Base-by-base conservation (phyloP, 2,113 vertebrate species). In the Thamnophis sirtalis region DNA sequence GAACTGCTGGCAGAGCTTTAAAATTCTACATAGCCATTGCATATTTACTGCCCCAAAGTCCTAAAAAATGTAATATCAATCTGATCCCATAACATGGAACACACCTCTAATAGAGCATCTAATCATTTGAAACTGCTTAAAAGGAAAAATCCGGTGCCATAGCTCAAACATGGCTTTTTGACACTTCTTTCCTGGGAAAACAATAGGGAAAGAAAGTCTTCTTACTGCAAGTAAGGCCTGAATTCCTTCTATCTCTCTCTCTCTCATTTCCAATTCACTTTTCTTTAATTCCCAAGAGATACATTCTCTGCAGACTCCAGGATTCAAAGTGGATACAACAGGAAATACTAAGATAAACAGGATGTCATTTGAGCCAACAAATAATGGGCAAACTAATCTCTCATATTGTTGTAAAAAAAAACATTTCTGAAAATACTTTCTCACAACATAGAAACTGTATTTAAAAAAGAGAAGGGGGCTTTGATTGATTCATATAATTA, bases 401-500 rank as follows among this genome's bases (percentile, higher is more conserved):
- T 85, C 91, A 60, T 85, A 85, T 51, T 92, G 54, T 86, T 92
- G 9, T 28, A 89, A 92, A 88, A 89, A 88, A 89, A 85, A 89
- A 43, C 55, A 87, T 19, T 68, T 92, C 49, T 56, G 87, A 53
- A 88, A 53, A 88, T 89, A 63, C 13, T 60, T 80, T 43, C 54
- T 48, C 54, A 85, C 54, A 85, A 89, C 73, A 15, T n/a, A 92
- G 43, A 84, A 24, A 58, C n/a, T 56, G 68, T 85, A 51, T 21
- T 84, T 48, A 33, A 3, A 50, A n/a, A 60, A 89, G 87, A 92
- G 87, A 89, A 92, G 48, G 55, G 48, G 48, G 73, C 73, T 85
- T 63, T 84, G 49, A 92, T 92, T 84, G 89, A 9, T 48, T 38
- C 26, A 60, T 54, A 8, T 84, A 38, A 21, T 50, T 28, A 10